These are phyloP conservation scores for Drosophila birchii DNA, from an alignment of 2,888 invertebrate species.

Conservation along the genomic window DNA sequence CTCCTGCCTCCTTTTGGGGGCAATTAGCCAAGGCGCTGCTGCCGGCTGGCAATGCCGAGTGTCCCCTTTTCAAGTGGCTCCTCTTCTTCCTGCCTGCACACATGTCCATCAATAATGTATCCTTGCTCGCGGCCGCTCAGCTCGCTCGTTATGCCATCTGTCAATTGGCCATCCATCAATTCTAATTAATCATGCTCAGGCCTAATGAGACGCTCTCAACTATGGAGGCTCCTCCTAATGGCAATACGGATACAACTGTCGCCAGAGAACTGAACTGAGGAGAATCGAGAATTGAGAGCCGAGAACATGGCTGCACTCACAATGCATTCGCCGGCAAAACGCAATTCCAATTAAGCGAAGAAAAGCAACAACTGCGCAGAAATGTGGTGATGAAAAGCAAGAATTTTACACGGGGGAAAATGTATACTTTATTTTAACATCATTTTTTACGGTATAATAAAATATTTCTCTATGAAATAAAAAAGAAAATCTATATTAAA, in stretches of 20 bases:
- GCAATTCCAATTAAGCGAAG: constrained; percentile 21
- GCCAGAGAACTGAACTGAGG: constrained; percentile 8
- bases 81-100: constrained; percentile 21
- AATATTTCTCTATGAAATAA: too few relatives aligned
- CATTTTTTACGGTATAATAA: too few relatives aligned
- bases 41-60: constrained; percentile 18
- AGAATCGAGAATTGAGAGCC: not conserved
- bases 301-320: constrained; percentile 24
- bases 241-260: constrained; percentile 38
- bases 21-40: constrained; percentile 61
- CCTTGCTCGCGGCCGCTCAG: constrained; percentile 20
- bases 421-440: not conserved
- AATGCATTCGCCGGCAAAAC: constrained; percentile 16
- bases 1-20: constrained; percentile 22
- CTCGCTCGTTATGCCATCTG: constrained; percentile 65
- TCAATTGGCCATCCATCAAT: constrained; percentile 79
- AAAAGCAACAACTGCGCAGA: constrained; percentile 15
- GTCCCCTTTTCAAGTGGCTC: constrained; percentile 26
- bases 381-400: constrained; percentile 4
- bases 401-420: not conserved
- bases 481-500: too few relatives aligned
- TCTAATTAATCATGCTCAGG: constrained; percentile 78
- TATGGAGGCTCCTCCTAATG: constrained; percentile 39
- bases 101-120: constrained; percentile 70
- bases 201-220: constrained; percentile 63